Conservation (phyloP, 2,888 invertebrate species). For the Fragum sueziense region DNA sequence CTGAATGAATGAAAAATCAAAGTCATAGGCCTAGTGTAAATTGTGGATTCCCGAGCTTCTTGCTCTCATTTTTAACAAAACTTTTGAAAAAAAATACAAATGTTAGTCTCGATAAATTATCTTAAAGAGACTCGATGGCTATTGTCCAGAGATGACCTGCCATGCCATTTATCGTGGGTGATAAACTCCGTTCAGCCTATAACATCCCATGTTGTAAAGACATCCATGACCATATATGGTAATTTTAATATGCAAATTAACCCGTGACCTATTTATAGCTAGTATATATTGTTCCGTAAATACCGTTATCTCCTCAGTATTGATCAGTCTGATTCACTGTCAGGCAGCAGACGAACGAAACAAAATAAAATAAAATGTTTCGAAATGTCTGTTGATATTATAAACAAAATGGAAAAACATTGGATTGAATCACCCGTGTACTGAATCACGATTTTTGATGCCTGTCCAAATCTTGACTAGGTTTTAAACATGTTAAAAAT, state of each 20-base stretch:
- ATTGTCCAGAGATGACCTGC: too few species aligned
- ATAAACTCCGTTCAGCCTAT: too few species aligned
- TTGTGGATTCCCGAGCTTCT: too few species aligned
- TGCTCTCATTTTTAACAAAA: too few species aligned
- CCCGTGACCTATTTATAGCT: slow-evolving; percentile 59
- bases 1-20: too few species aligned
- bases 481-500: too few species aligned
- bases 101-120: too few species aligned
- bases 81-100: too few species aligned
- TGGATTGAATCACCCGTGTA: neutral
- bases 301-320: neutral
- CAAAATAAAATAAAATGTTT: neutral
- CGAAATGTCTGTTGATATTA: neutral
- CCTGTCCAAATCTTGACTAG: neutral
- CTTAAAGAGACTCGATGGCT: too few species aligned
- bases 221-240: slow-evolving; percentile 48
- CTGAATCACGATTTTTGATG: slow-evolving; percentile 2
- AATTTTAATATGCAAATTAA: slow-evolving; percentile 60
- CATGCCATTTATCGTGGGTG: too few species aligned
- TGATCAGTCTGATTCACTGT: slow-evolving; percentile 27
- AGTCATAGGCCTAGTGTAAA: too few species aligned
- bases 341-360: neutral
- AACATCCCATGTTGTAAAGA: slow-evolving; percentile 31
- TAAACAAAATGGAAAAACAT: neutral
- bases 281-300: slow-evolving; percentile 38